Base-by-base conservation (phyloP, 1,140 invertebrate genomes). In the Pygmarrhopalites habei region DNA sequence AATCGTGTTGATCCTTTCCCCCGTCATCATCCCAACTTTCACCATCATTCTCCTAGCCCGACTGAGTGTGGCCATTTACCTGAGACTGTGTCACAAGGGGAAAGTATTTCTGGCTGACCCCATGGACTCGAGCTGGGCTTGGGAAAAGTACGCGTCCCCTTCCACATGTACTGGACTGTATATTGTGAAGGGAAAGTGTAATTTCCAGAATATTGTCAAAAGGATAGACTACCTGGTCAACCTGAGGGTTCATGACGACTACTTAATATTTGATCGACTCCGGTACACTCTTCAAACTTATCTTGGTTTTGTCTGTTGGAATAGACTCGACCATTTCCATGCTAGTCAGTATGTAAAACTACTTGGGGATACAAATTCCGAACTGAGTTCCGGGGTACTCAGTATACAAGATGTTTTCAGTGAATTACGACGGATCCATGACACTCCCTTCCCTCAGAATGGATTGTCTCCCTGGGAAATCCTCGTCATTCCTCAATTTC, bases 381-480 rank as follows among this genome's bases (percentile, higher is more conserved):
- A 39, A 7, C 19, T 17, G 7, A 3, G 2, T 7, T 2, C 3
- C 3, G 5, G n/a, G 29, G 58, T 41, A 10, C 46, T 62, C n/a
- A 59, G 46, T 19, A 64, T 61, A 53, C 26, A 61, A 14, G 53
- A 65, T 19, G 21, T 71, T 10, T 71, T 68, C 52, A 39, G 58
- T n/a, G 62, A 61, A 53, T n/a, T 71, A 4, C 58, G 44, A 32
- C 51, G 46, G 21, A 23, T 68, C n/a, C 63, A 71, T 32, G 69
- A 71, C 28, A 41, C 30, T 29, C 64, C 56, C 17, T 60, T 56
- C 15, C 26, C 43, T 19, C 21, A 46, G 10, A 15, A 28, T 1
- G 59, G 59, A 17, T 4, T 41, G n/a, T 47, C 66, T 3, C 69
- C 64, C 3, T 71, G 69, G 69, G 69, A 71, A 55, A 62, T 68